These are phyloP conservation scores for Petrocephalus zakoni DNA, from an alignment of 2,113 vertebrate genomes.

Conservation along the genomic window DNA sequence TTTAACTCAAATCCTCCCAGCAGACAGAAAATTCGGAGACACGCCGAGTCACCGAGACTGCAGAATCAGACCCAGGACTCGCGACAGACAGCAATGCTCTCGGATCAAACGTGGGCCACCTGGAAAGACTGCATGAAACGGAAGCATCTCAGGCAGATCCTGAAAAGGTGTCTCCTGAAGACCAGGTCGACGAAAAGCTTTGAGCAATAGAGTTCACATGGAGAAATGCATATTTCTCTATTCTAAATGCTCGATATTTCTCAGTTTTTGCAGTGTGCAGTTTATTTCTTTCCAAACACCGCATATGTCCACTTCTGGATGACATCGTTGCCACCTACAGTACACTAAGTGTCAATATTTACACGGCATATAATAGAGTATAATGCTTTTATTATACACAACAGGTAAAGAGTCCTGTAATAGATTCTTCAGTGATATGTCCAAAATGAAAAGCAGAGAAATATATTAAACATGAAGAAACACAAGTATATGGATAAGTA, in stretches of 20 bases:
- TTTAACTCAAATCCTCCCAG: constrained; percentile 25
- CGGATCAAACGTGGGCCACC: constrained; percentile 6
- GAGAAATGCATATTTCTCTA: background rate
- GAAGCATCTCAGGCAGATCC: constrained; percentile 18
- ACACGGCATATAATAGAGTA: background rate
- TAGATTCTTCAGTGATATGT: background rate
- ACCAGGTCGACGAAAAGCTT: constrained; percentile 36
- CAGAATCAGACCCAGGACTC: background rate
- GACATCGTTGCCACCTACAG: background rate
- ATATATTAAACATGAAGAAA: background rate
- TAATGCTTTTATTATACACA: background rate
- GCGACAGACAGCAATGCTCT: constrained; percentile 17
- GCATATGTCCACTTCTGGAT: background rate
- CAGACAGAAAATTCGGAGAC: constrained; percentile 6
- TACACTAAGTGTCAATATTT: background rate
- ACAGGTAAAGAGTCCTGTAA: background rate
- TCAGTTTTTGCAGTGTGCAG: background rate
- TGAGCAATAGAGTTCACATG: background rate
- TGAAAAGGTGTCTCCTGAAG: background rate
- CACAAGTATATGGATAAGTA: background rate
- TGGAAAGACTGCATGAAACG: background rate
- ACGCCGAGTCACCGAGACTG: constrained; percentile 21
- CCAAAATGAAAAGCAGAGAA: background rate
- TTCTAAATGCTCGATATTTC: background rate
- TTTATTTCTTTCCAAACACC: background rate